These are phyloP conservation scores for Syndactyla subalaris DNA, from an alignment of 2,797 vertebrate genomes.

Conservation along the genomic window DNA sequence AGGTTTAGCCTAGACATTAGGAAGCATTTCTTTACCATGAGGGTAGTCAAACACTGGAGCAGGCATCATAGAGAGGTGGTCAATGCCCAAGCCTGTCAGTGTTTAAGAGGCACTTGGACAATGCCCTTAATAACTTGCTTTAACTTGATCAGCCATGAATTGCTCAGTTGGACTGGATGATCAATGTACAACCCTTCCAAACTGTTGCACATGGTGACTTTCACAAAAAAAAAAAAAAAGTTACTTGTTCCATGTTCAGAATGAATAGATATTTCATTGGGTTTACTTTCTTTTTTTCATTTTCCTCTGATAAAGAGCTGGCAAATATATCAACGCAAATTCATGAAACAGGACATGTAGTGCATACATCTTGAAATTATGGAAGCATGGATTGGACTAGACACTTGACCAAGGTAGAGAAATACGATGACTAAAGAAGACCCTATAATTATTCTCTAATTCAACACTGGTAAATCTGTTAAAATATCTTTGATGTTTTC, in stretches of 20 bases:
- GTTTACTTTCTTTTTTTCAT: constrained; percentile 6
- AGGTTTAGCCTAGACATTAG: background rate
- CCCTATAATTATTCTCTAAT: constrained; percentile 26
- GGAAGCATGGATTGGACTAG: background rate
- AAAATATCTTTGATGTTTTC: background rate
- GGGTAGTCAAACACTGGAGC: background rate
- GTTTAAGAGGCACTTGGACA: background rate
- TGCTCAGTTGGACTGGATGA: background rate
- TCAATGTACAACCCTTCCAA: background rate
- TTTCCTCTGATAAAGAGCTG: background rate
- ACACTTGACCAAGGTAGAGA: background rate
- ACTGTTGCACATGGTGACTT: background rate
- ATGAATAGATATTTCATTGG: background rate
- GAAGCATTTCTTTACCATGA: background rate
- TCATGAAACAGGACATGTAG: background rate
- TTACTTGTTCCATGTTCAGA: background rate
- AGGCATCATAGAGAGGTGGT: background rate
- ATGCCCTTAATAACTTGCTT: background rate
- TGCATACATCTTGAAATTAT: background rate
- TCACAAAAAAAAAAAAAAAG: background rate
- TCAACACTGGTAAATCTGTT: background rate
- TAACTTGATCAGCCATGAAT: background rate
- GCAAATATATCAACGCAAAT: background rate
- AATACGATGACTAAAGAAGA: background rate
- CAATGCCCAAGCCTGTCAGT: background rate